Evolutionary conservation across 2,797 vertebrate genomes (phyloP), one percentile per base, ranked within the genome.

Genomic region (Muscicapa comitata): DNA sequence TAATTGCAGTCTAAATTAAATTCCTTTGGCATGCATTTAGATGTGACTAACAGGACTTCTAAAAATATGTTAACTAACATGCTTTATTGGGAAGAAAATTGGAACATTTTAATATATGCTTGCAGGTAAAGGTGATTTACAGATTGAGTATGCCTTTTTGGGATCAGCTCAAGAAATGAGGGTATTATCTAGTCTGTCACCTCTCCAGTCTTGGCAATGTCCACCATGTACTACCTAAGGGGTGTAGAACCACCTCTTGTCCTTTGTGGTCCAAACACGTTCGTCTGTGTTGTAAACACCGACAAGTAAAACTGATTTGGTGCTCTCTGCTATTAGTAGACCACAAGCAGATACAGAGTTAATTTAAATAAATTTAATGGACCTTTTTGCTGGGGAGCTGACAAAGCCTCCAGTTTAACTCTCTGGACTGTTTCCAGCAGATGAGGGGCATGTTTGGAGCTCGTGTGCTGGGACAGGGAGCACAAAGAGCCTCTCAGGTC

Each of bases 21-120:
- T 83, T 50, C 62, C 58, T 83, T 91, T 84, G 82, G 75, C 57
- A 51, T 80, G 37, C 58, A 74, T 86, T 90, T 88, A 90, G 43
- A 66, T 72, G 79, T 96, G 94, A 95, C 82, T 95, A 93, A 95
- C 51, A 75, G 19, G 21, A 75, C 55, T 88, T 81, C 82, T 93
- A 93, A 94, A 94, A 96, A 83, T 92, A 77, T 26, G 33, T 62
- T 71, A 88, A 75, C 65, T 66, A 83, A 67, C 21, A 50, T 13
- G 7, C 25, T 93, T 92, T 81, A 70, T 45, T 50, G 47, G 35
- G 25, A 6, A 17, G 21, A 53, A 78, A 67, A 71, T 24, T 25
- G 35, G 5, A 89, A 19, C 14, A 26, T 62, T 85, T 83, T 77
- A 53, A 47, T 73, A 13, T 42, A 31, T 40, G 23, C 55, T 74